A percentile compares a stretch with the other conserved stretches of the same genome.
Conservation (phyloP, 2,888 invertebrate species). For the Chymomyza amoena region DNA sequence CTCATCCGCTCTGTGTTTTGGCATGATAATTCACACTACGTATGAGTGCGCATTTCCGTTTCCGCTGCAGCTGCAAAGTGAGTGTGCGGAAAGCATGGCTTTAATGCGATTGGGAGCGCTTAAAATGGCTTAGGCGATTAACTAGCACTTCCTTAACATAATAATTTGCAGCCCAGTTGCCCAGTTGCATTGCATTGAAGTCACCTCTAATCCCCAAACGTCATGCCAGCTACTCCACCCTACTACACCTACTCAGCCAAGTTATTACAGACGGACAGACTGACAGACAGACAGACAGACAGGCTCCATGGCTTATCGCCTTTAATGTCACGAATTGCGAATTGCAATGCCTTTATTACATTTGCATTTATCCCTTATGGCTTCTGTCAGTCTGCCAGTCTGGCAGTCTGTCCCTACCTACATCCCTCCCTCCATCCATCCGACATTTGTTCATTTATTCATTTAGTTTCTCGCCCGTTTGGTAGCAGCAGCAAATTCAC, state of each 20-base stretch:
- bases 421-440: background rate
- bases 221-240: background rate
- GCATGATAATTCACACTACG: conserved; percentile 28
- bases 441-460: background rate
- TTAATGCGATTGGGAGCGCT: conserved; percentile 24
- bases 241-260: background rate
- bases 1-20: conserved; percentile 13
- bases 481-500: conserved; percentile 10
- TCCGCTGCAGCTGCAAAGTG: conserved; percentile 9
- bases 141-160: conserved; percentile 26
- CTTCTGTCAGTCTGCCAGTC: background rate
- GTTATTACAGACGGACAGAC: background rate
- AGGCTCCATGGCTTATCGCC: conserved; percentile 14
- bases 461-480: conserved; percentile 3
- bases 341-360: conserved; percentile 33
- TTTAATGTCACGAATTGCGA: conserved; percentile 25
- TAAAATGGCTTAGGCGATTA: conserved; percentile 32
- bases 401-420: background rate
- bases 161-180: conserved; percentile 17
- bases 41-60: conserved; percentile 29
- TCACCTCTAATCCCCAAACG: background rate
- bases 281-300: too few species aligned
- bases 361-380: conserved; percentile 19
- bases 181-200: background rate
- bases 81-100: background rate